phyloP scores from a whole-genome alignment of 2,113 vertebrate genomes.

The Hyla sarda region DNA sequence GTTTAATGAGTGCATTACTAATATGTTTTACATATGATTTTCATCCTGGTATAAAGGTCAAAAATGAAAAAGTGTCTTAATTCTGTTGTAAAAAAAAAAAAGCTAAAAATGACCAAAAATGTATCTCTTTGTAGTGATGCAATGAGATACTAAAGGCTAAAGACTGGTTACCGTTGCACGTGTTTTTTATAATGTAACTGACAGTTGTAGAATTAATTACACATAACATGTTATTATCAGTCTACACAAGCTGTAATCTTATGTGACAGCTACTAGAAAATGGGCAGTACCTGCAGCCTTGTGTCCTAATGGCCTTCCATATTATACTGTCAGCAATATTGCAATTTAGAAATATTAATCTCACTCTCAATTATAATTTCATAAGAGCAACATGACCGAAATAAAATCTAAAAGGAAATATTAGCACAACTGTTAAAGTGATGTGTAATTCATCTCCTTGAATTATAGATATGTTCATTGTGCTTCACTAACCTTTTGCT shows the following conservation, averaged over 20 bases:
- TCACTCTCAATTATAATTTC: not conserved
- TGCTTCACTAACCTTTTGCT: conserved; percentile 34
- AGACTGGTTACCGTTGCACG: not conserved
- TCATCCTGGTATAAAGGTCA: too few relatives aligned
- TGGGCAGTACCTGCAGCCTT: not conserved
- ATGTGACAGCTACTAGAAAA: conserved; percentile 17
- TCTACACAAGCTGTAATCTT: not conserved
- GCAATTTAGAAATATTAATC: conserved; percentile 16
- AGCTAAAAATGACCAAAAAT: too few relatives aligned
- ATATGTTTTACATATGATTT: too few relatives aligned
- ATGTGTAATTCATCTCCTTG: conserved; percentile 11
- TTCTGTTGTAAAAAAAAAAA: too few relatives aligned
- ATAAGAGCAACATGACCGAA: conserved; percentile 23
- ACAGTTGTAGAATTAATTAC: conserved; percentile 35
- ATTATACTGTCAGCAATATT: not conserved
- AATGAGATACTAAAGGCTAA: too few relatives aligned
- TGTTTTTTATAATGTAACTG: conserved; percentile 25
- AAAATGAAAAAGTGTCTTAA: too few relatives aligned
- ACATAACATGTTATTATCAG: conserved; percentile 30
- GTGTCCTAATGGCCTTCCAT: conserved; percentile 1
- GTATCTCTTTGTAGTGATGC: too few relatives aligned
- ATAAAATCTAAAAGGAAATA: not conserved
- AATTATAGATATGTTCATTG: conserved; percentile 37
- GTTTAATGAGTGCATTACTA: too few relatives aligned
- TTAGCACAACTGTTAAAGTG: not conserved